phyloP scores from a whole-genome alignment of 2,888 invertebrate species.

The Drosophila niveifrons region DNA sequence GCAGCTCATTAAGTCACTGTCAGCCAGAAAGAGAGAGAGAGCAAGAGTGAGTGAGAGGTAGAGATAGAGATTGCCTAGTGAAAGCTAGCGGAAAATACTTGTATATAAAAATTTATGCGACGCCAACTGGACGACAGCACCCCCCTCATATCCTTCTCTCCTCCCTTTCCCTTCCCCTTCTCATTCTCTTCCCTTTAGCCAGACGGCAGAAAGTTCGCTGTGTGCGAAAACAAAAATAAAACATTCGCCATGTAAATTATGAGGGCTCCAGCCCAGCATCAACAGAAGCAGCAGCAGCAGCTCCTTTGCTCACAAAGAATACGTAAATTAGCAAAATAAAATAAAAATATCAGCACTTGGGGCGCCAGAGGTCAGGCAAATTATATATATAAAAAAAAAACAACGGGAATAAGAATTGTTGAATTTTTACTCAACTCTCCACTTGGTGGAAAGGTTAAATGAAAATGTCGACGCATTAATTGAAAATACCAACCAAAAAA shows the following conservation, averaged over 20 bases:
- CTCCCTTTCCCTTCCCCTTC: background rate
- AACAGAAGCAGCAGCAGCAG: background rate
- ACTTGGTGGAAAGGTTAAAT: slow-evolving; percentile 54
- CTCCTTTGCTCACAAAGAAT: slow-evolving; percentile 30
- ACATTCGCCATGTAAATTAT: slow-evolving; percentile 70
- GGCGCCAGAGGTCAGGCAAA: slow-evolving; percentile 49
- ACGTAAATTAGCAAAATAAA: slow-evolving; percentile 63
- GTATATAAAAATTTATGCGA: slow-evolving; percentile 76
- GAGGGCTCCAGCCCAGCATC: slow-evolving; percentile 46
- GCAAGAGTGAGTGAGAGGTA: background rate
- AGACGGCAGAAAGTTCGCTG: slow-evolving; percentile 42
- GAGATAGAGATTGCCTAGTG: slow-evolving; percentile 26
- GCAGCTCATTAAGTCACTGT: slow-evolving; percentile 81
- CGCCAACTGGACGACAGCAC: slow-evolving; percentile 77
- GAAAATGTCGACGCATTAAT: slow-evolving; percentile 74
- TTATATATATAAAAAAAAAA: slow-evolving; percentile 7
- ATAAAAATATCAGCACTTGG: slow-evolving; percentile 50
- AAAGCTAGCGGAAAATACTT: slow-evolving; percentile 59
- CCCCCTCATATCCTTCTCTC: slow-evolving; percentile 18
- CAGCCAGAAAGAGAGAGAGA: slow-evolving; percentile 31
- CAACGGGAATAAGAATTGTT: slow-evolving; percentile 31
- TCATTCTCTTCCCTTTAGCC: slow-evolving; percentile 6
- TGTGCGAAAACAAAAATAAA: slow-evolving; percentile 67
- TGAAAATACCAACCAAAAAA: slow-evolving; percentile 45
- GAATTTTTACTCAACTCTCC: background rate